Percentiles rank a stretch among this genome's conserved stretches.
phyloP scores from a whole-genome alignment of 1,140 invertebrate species.

The Steinernema khuongi region DNA sequence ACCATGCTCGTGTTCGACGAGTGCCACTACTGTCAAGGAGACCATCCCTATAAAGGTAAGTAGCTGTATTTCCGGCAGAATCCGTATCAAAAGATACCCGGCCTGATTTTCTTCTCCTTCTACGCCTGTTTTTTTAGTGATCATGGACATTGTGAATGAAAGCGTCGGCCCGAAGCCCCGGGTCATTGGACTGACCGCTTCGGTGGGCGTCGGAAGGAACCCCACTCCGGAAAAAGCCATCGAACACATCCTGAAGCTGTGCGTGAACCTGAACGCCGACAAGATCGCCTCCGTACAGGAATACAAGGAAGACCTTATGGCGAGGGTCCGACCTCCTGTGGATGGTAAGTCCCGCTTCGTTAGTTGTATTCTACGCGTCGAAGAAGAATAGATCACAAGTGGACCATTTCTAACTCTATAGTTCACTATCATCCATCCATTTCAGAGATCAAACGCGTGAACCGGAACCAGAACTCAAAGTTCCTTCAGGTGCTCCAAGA shows the following conservation, averaged over 20 bases:
- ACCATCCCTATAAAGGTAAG: constrained; percentile 56
- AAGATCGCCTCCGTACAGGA: not conserved
- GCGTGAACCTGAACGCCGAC: constrained; percentile 15
- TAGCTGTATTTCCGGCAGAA: no score
- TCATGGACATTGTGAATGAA: constrained; percentile 22
- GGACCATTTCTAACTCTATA: not conserved
- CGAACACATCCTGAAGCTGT: constrained; percentile 29
- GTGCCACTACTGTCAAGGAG: constrained; percentile 59
- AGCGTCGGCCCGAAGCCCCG: constrained; percentile 31
- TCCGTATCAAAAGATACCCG: not conserved
- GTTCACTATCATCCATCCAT: no score
- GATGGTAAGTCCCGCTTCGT: not conserved
- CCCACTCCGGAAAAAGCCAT: not conserved
- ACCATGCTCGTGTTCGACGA: constrained; percentile 54
- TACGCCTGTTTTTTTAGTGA: constrained; percentile 28
- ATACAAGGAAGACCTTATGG: not conserved
- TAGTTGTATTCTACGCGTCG: no score
- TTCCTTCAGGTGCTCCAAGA: no score
- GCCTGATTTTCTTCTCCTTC: not conserved
- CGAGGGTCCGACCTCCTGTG: not conserved
- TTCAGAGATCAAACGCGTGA: no score
- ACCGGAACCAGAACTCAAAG: no score
- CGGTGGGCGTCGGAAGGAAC: constrained; percentile 58
- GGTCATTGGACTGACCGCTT: constrained; percentile 60
- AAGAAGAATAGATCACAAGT: not conserved